Evolutionary conservation across 92 coral and sea anemone species (phyloP).

Genomic region (Nematostella vectensis): DNA sequence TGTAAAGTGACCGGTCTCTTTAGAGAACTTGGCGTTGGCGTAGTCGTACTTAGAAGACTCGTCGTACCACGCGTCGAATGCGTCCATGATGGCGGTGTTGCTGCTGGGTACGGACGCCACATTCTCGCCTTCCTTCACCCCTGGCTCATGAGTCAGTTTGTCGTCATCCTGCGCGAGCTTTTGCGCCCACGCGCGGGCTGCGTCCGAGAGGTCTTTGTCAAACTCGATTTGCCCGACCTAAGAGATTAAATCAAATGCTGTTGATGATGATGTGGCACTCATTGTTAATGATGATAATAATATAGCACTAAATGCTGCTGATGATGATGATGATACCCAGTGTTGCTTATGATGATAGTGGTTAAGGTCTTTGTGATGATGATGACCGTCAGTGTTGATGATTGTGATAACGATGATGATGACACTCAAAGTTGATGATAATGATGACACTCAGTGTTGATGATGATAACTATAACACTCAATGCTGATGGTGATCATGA

Average conservation of each 20-base stretch:
- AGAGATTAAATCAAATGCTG: no score
- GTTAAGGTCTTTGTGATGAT: no score
- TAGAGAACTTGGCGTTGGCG: constrained; percentile 26
- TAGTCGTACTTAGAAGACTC: constrained; percentile 41
- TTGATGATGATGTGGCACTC: no score
- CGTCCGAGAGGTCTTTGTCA: constrained; percentile 30
- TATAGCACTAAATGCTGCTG: no score
- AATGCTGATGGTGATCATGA: no score
- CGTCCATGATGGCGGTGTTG: constrained; percentile 36
- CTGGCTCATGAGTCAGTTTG: constrained; percentile 32
- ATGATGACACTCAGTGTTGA: no score
- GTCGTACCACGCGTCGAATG: constrained; percentile 68
- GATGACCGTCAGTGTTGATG: no score
- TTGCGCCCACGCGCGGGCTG: constrained; percentile 66
- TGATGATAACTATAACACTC: no score
- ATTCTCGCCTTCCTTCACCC: constrained; percentile 56
- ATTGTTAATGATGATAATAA: background rate
- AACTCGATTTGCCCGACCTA: no score
- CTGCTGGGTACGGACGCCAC: constrained; percentile 45
- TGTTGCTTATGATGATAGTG: no score
- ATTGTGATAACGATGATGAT: no score
- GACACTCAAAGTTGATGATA: no score
- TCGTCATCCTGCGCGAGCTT: constrained; percentile 38
- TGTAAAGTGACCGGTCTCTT: constrained; percentile 64
- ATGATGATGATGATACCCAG: background rate